A percentile compares a stretch with the other conserved stretches of the same genome.
Evolutionary conservation across 2,888 invertebrate species (phyloP).

Genomic region (Callimorpha dominula): DNA sequence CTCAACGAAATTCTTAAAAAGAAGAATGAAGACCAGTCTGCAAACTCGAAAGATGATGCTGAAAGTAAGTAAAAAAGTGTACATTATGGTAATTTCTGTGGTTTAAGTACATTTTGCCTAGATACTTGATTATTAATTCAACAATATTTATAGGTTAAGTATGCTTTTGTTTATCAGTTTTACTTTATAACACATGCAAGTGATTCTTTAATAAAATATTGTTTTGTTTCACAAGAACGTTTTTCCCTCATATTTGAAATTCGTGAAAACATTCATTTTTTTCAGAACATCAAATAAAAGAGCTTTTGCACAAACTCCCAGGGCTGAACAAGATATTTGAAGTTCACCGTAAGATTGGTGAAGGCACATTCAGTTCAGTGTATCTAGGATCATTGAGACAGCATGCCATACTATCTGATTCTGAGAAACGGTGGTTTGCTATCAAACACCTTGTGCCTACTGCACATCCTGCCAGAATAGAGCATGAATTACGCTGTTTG

Average conservation of each 20-base stretch:
- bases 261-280: conserved; percentile 17
- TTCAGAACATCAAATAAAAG: conserved; percentile 76
- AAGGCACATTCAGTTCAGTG: conserved; percentile 96
- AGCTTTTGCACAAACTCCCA: conserved; percentile 85
- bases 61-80: conserved; percentile 67
- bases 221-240: neutral
- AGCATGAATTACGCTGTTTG: conserved; percentile 93
- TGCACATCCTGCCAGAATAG: conserved; percentile 93
- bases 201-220: neutral
- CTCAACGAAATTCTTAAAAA: conserved; percentile 65
- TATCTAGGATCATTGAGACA: conserved; percentile 91
- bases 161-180: conserved; percentile 11
- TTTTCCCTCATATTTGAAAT: neutral
- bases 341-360: conserved; percentile 91
- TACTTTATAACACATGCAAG: neutral
- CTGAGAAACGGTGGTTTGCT: conserved; percentile 89
- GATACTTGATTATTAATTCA: conserved; percentile 6
- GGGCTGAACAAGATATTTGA: conserved; percentile 88
- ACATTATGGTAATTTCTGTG: neutral
- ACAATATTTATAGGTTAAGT: conserved; percentile 34
- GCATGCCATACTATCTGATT: conserved; percentile 67
- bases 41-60: conserved; percentile 68
- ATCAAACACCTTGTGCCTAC: conserved; percentile 96
- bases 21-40: conserved; percentile 64
- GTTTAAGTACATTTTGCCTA: neutral